phyloP scores from a whole-genome alignment of 2,113 vertebrate genomes.

The Megaptera novaeangliae region DNA sequence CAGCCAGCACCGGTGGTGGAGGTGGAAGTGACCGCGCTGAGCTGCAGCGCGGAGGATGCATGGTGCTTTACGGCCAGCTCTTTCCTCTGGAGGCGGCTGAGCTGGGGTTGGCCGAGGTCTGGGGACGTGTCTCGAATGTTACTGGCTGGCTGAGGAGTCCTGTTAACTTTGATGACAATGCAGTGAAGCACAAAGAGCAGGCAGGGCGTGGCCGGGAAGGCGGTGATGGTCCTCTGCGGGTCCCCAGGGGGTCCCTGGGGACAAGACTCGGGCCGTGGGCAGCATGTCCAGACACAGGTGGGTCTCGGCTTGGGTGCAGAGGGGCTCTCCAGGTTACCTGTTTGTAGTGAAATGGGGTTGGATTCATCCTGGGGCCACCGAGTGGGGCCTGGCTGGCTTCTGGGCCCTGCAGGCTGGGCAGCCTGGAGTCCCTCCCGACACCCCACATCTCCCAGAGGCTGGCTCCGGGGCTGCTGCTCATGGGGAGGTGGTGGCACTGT shows the following conservation, averaged over 20 bases:
- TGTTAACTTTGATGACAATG: fast-evolving
- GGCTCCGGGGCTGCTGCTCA: neutral
- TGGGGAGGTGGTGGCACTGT: neutral
- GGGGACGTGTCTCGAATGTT: neutral
- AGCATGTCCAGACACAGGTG: neutral
- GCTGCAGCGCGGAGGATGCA: neutral
- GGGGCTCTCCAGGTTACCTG: neutral
- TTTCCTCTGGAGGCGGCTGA: neutral
- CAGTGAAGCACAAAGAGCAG: neutral
- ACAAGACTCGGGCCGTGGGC: fast-evolving
- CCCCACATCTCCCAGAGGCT: neutral
- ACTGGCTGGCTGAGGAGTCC: neutral
- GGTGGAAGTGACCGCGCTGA: neutral
- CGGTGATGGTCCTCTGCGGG: fast-evolving
- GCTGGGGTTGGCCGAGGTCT: neutral
- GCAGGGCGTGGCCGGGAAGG: neutral
- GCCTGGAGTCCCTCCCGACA: neutral
- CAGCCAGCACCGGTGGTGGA: neutral
- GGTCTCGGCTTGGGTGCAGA: neutral
- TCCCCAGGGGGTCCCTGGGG: neutral
- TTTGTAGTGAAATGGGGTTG: neutral
- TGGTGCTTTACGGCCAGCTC: neutral
- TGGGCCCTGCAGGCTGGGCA: neutral
- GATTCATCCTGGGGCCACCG: fast-evolving
- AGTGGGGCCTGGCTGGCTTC: neutral